Percentiles rank a stretch among this genome's conserved stretches.
phyloP scores from a whole-genome alignment of 2,113 vertebrate species.

The Craseonycteris thonglongyai region DNA sequence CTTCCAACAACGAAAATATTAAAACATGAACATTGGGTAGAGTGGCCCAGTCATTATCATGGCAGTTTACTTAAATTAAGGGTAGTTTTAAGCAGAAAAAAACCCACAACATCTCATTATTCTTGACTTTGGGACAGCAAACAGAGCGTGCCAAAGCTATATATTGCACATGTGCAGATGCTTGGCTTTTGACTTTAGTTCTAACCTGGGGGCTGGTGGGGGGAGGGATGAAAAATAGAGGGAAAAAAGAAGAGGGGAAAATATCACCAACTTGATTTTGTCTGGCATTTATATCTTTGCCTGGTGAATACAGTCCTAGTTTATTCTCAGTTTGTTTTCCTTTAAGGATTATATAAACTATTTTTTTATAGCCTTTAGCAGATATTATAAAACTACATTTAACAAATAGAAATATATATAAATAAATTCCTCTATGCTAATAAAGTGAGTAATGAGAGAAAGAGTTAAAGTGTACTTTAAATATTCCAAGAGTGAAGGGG shows the following conservation, averaged over 20 bases:
- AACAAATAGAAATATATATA: slow-evolving; percentile 16
- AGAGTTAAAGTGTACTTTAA: neutral
- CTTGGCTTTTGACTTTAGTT: neutral
- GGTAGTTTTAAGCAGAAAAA: neutral
- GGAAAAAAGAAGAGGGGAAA: neutral
- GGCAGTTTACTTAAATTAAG: neutral
- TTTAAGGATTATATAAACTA: slow-evolving; percentile 21
- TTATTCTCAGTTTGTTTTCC: slow-evolving; percentile 24
- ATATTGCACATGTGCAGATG: neutral
- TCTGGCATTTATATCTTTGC: neutral
- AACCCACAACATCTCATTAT: neutral
- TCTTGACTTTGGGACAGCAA: neutral
- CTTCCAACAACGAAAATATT: neutral
- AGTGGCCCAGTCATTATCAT: neutral
- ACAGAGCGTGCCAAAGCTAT: neutral
- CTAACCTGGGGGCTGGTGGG: neutral
- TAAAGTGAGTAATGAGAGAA: slow-evolving; percentile 19
- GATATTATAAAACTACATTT: slow-evolving; percentile 33
- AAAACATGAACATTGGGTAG: neutral
- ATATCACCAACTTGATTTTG: neutral
- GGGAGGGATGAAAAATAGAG: neutral
- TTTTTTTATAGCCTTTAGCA: slow-evolving; percentile 37
- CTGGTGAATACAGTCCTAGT: neutral
- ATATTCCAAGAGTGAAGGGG: neutral
- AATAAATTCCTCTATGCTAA: neutral